phyloP scores from a whole-genome alignment of 2,797 vertebrate genomes.

The Graptemys geographica region DNA sequence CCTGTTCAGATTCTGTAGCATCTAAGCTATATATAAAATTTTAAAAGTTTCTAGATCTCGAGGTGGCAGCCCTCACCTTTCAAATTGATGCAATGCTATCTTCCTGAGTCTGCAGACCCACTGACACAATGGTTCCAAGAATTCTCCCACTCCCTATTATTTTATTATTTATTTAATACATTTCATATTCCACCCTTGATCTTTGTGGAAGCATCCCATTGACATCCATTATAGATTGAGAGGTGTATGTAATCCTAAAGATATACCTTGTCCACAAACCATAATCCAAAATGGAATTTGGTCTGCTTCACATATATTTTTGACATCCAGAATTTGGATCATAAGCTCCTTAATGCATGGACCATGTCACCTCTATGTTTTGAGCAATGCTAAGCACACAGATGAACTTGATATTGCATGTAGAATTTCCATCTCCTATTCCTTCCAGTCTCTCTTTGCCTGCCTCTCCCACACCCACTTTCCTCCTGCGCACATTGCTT shows the following conservation, averaged over 20 bases:
- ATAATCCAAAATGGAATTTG: background rate
- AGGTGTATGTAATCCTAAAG: background rate
- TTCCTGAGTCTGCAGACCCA: background rate
- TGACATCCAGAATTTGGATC: background rate
- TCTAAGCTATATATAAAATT: background rate
- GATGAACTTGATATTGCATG: background rate
- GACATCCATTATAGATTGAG: background rate
- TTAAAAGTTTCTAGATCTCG: background rate
- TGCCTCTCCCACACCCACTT: background rate
- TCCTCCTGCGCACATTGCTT: background rate
- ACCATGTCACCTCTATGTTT: rapidly evolving
- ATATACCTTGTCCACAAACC: background rate
- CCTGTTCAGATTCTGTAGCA: background rate
- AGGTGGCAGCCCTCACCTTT: background rate
- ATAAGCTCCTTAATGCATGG: background rate
- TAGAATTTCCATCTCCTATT: background rate
- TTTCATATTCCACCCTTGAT: background rate
- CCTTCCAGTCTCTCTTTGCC: background rate
- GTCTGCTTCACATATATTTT: background rate
- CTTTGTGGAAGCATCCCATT: conserved; percentile 1
- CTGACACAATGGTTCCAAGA: background rate
- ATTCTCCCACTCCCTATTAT: background rate
- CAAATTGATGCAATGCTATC: background rate
- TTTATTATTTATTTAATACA: background rate
- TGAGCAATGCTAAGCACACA: rapidly evolving